phyloP scores from a whole-genome alignment of 2,113 vertebrate species.

The Geococcyx californianus region DNA sequence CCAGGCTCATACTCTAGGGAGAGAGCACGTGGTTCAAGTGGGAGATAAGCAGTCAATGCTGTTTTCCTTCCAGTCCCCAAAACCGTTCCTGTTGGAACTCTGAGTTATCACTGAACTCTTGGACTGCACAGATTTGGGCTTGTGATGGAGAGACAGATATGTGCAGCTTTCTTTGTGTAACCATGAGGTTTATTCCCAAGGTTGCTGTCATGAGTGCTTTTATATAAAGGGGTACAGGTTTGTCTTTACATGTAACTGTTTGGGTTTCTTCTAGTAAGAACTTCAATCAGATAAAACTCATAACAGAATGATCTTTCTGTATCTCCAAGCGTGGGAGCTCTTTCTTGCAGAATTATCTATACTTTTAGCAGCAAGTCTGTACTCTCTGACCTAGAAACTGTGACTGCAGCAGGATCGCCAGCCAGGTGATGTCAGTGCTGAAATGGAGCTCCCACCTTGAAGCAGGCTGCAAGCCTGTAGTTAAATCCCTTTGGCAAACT shows the following conservation, averaged over 20 bases:
- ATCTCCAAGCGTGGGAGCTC: background rate
- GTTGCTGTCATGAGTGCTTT: background rate
- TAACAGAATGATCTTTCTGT: background rate
- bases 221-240: background rate
- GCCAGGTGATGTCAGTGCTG: background rate
- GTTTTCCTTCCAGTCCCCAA: background rate
- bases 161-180: background rate
- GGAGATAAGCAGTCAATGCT: background rate
- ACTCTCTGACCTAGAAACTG: background rate
- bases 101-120: background rate
- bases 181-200: rapidly evolving
- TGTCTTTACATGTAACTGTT: background rate
- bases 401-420: background rate
- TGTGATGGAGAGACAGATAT: rapidly evolving
- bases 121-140: background rate
- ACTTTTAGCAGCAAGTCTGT: background rate
- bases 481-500: background rate
- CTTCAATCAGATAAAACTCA: rapidly evolving
- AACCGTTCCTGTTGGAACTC: background rate
- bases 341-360: background rate
- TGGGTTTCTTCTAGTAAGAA: background rate
- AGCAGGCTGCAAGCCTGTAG: background rate
- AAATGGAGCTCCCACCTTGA: background rate
- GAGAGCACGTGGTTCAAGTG: background rate
- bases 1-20: background rate